These are phyloP conservation scores for Chaetura pelagica DNA, from an alignment of 2,113 vertebrate genomes.

Conservation along the genomic window DNA sequence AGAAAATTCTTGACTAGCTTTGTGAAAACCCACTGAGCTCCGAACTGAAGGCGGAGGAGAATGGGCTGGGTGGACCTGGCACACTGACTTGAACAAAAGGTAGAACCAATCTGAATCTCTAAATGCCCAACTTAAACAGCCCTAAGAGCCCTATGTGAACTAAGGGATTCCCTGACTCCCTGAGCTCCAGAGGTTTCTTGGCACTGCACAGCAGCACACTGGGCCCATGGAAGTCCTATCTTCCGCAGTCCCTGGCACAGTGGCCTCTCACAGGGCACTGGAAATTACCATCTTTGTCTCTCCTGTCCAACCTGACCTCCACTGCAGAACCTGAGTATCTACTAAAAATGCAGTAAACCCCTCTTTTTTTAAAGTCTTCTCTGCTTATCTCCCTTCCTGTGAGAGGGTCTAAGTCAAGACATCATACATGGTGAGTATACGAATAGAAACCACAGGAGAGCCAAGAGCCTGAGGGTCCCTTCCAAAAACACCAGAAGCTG, in stretches of 20 bases:
- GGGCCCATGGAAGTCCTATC: accelerated
- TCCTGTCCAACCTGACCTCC: not conserved
- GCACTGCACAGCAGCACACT: accelerated
- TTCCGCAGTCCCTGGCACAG: accelerated
- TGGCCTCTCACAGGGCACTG: not conserved
- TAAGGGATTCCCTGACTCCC: not conserved
- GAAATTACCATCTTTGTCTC: not conserved
- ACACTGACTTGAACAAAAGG: not conserved
- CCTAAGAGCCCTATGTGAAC: accelerated
- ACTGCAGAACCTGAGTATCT: not conserved
- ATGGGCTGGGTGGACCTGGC: not conserved
- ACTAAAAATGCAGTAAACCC: not conserved
- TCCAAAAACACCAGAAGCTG: not conserved
- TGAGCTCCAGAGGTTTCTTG: not conserved
- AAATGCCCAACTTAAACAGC: accelerated
- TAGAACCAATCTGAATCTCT: accelerated
- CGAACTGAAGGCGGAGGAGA: not conserved
- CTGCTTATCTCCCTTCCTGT: not conserved
- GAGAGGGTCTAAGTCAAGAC: not conserved
- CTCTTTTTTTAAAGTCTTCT: too few species aligned
- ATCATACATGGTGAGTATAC: not conserved
- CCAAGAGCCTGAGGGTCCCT: not conserved
- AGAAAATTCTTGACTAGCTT: not conserved
- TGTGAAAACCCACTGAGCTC: not conserved
- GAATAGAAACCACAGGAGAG: not conserved